phyloP scores from a whole-genome alignment of 2,888 invertebrate species.

The Drosophila mimica region DNA sequence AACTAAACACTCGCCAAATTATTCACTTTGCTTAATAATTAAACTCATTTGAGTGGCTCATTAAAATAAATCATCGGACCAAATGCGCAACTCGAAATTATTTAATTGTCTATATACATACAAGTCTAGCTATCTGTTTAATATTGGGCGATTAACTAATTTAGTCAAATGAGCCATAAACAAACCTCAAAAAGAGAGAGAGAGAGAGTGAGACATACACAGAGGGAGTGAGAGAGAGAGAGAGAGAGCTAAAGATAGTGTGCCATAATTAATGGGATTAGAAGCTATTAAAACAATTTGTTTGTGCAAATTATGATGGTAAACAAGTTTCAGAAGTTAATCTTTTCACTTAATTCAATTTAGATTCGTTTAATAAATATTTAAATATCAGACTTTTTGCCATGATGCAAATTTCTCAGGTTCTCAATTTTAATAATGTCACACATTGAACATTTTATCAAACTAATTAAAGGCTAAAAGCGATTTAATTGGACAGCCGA shows the following conservation, averaged over 20 bases:
- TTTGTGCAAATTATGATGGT: conserved; percentile 26
- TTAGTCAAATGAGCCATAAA: conserved; percentile 65
- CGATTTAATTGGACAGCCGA: conserved; percentile 77
- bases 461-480: conserved; percentile 73
- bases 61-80: conserved; percentile 62
- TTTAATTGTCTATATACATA: background rate
- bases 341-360: conserved; percentile 1
- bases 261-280: conserved; percentile 31
- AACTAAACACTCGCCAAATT: conserved; percentile 33
- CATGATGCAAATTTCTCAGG: conserved; percentile 1
- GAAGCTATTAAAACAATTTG: conserved; percentile 38
- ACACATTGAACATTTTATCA: conserved; percentile 60
- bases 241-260: conserved; percentile 7
- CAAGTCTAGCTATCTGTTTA: conserved; percentile 11
- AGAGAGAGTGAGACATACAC: background rate
- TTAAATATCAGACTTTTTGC: background rate
- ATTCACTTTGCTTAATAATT: conserved; percentile 60
- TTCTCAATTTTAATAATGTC: conserved; percentile 37
- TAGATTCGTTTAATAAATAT: background rate
- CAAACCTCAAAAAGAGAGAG: background rate
- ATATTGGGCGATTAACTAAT: conserved; percentile 38
- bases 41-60: conserved; percentile 68
- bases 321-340: conserved; percentile 30
- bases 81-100: conserved; percentile 15
- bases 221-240: background rate